Percentiles rank a stretch among this genome's conserved stretches.
Evolutionary conservation across 2,888 invertebrate genomes (phyloP).

Genomic region (Lamellibrachia columna): DNA sequence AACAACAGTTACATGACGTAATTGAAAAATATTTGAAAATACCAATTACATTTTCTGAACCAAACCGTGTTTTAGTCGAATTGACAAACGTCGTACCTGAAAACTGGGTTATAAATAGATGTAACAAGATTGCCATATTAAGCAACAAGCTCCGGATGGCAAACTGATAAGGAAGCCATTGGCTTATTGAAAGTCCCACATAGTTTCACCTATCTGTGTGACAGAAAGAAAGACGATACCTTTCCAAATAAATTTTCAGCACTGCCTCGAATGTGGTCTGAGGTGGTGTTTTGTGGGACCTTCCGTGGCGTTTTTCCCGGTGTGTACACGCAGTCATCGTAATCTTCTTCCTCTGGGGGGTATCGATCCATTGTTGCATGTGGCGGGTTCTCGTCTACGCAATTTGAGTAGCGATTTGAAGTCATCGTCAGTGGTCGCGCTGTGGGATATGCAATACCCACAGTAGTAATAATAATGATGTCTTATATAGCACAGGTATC

Average conservation of each 20-base stretch:
- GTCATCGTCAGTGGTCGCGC: conserved; percentile 40
- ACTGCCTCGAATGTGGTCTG: conserved; percentile 72
- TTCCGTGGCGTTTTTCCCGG: conserved; percentile 18
- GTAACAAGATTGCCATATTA: not conserved
- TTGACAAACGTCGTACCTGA: no score
- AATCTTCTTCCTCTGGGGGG: not conserved
- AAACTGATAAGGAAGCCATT: no score
- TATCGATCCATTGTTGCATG: not conserved
- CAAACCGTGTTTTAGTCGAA: no score
- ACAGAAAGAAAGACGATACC: conserved; percentile 67
- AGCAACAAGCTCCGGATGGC: no score
- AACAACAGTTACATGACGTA: no score
- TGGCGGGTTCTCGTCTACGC: not conserved
- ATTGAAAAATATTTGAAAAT: no score
- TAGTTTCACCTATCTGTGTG: not conserved
- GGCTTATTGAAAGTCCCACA: not conserved
- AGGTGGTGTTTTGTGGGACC: not conserved
- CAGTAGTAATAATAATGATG: no score
- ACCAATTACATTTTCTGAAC: no score
- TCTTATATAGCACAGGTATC: no score
- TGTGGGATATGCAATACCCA: not conserved
- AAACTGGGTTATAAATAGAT: no score
- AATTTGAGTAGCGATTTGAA: not conserved
- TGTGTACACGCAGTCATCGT: not conserved
- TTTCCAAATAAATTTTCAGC: conserved; percentile 95